These are phyloP conservation scores for Drosophila acutilabella DNA, from an alignment of 2,888 invertebrate genomes.

Conservation along the genomic window DNA sequence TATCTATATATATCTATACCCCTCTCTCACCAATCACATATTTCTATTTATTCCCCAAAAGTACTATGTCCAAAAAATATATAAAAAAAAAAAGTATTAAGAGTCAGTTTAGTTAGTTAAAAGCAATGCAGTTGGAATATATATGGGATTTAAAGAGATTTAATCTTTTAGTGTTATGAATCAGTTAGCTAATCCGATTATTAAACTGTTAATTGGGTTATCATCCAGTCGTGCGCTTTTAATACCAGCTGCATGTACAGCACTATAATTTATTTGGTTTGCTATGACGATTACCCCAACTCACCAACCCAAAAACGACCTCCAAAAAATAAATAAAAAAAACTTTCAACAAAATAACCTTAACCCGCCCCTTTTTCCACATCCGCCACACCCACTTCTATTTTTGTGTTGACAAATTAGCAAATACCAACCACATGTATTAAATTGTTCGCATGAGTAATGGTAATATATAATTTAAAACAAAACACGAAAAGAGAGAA, in stretches of 20 bases:
- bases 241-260: slow-evolving; percentile 70
- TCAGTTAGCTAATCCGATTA: slow-evolving; percentile 14
- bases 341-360: not conserved
- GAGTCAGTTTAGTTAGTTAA: not conserved
- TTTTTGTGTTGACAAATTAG: slow-evolving; percentile 49
- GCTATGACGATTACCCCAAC: slow-evolving; percentile 4
- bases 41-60: not conserved
- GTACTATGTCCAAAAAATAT: not conserved
- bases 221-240: slow-evolving; percentile 47
- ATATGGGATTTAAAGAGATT: not conserved
- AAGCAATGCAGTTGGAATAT: not conserved
- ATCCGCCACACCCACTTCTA: slow-evolving; percentile 6
- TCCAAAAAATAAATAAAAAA: not conserved
- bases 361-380: not conserved
- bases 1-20: not conserved
- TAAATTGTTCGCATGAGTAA: slow-evolving; percentile 58
- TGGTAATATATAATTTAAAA: slow-evolving; percentile 41
- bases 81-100: not conserved
- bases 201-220: slow-evolving; percentile 28
- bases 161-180: slow-evolving; percentile 1
- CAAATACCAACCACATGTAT: slow-evolving; percentile 44
- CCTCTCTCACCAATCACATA: slow-evolving; percentile 11
- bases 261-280: slow-evolving; percentile 59
- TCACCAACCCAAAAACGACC: not conserved
- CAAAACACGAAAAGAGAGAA: slow-evolving; percentile 13